These are phyloP conservation scores for Ochropleura plecta DNA, from an alignment of 2,888 invertebrate genomes.

Conservation along the genomic window DNA sequence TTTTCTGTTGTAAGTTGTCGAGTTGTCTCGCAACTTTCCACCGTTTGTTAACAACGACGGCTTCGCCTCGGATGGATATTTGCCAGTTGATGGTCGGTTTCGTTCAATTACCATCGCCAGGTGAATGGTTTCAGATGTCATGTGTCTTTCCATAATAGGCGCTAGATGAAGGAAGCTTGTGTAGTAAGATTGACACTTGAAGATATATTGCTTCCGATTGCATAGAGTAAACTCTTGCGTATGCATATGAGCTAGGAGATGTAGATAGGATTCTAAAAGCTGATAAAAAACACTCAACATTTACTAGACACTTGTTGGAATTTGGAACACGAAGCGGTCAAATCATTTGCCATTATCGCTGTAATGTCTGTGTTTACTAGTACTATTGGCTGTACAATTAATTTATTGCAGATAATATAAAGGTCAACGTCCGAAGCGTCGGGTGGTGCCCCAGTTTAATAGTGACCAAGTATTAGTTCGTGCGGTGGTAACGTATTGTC, in stretches of 20 bases:
- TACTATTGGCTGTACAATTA: constrained; percentile 41
- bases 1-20: constrained; percentile 75
- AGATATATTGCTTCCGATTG: constrained; percentile 28
- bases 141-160: constrained; percentile 51
- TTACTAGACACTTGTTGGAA: constrained; percentile 15
- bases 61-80: constrained; percentile 61
- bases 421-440: constrained; percentile 63
- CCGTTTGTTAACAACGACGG: constrained; percentile 72
- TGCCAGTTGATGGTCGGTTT: constrained; percentile 61
- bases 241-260: background rate
- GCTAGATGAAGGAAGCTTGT: constrained; percentile 33
- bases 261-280: constrained; percentile 1
- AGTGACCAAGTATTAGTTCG: constrained; percentile 65
- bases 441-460: constrained; percentile 62
- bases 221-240: constrained; percentile 19
- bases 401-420: constrained; percentile 60
- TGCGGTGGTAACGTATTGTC: constrained; percentile 57
- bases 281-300: constrained; percentile 22
- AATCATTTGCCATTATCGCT: constrained; percentile 35
- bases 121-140: constrained; percentile 66
- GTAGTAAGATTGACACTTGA: constrained; percentile 30
- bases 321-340: constrained; percentile 11
- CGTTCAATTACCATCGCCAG: constrained; percentile 68
- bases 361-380: constrained; percentile 33
- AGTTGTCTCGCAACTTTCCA: constrained; percentile 86